Evolutionary conservation across 2,113 vertebrate species (phyloP), one percentile per base, ranked within the genome.

Genomic region (Notarius lentiginosus): DNA sequence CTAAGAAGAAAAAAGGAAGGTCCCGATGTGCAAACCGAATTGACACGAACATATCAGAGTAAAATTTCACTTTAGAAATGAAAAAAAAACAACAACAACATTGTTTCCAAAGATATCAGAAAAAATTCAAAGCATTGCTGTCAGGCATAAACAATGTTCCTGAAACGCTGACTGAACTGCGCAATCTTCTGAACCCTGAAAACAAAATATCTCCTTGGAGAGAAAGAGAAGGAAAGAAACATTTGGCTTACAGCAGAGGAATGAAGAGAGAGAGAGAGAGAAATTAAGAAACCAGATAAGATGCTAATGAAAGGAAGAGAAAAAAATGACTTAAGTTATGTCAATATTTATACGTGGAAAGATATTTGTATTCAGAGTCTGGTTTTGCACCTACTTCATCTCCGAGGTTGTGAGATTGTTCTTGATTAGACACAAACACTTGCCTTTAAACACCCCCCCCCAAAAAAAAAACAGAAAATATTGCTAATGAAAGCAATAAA

Each of bases 201-300:
- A 91, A 93, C 89, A 88, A 92, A 93, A 93, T 90, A 58, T 86
- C 91, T 93, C 92, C 90, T 92, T 84, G 88, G 92, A 94, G 91
- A 92, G 82, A 89, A 65, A 41, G 77, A 83, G 90, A 86, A 86
- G 84, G 90, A 90, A 80, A 77, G 88, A 86, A 86, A 91, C 88
- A 93, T 92, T 92, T 93, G 93, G 94, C 93, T 93, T 87, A 91
- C 88, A 66, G 90, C 84, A 61, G 83, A 89, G 87, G 84, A 79
- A 61, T 80, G 92, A 90, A 86, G 92, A 93, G 91, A 92, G 70
- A 41, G 15, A 79, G 34, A 80, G 51, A 12, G 14, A 68, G 10
- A 51, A 9, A 17, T 15, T 2, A 1, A 82, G 56, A 24, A 5
- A 7, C 53, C 53, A 30, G 14, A 6, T 0, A 4, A 30, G 1